Evolutionary conservation across 2,113 vertebrate genomes (phyloP), one percentile per base, ranked within the genome.

Genomic region (Alectura lathami): DNA sequence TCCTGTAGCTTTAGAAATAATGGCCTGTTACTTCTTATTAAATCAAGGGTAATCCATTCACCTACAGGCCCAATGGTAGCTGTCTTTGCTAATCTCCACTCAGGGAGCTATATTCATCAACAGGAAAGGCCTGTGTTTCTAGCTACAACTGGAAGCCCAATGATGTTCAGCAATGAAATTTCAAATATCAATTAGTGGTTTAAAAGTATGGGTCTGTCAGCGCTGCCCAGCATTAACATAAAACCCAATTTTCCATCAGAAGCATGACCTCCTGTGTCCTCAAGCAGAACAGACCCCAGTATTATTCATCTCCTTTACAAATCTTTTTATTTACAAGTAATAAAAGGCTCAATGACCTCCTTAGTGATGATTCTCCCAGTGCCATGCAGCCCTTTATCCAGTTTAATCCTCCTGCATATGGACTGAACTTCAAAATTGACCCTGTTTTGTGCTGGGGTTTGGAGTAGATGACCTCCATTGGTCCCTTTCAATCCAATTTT

Each of bases 41-140:
- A 96, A 94, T 95, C 94, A 96, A 94, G 81, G 83, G 86, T 91
- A 96, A 95, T 95, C 95, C 91, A 81, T 94, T 96, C 95, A 96
- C 95, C 91, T 95, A 80, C 75, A 96, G 91, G 86, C 85, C 91
- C 96, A 89, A 72, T 9, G 13, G 92, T 77, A 88, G 67, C 87
- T 83, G 80, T 87, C 89, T 93, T 64, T 87, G 94, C 77, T 96
- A 86, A 94, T 96, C 83, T 95, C 89, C 69, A 89, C 79, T 89
- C 67, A 24, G 95, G 89, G 94, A 96, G 64, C 69, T 63, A 27
- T 82, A 82, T 83, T 91, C 91, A 91, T 94, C 83, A 92, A 1
- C 34, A n/a, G 63, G 59, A 77, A 86, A 80, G 53, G 88, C 78
- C 72, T 82, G 27, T 40, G 51, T 69, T 93, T 82, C 69, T 7